A percentile compares a stretch with the other conserved stretches of the same genome.
Conservation (phyloP, 2,113 vertebrate species). For the Arvicanthis niloticus region DNA sequence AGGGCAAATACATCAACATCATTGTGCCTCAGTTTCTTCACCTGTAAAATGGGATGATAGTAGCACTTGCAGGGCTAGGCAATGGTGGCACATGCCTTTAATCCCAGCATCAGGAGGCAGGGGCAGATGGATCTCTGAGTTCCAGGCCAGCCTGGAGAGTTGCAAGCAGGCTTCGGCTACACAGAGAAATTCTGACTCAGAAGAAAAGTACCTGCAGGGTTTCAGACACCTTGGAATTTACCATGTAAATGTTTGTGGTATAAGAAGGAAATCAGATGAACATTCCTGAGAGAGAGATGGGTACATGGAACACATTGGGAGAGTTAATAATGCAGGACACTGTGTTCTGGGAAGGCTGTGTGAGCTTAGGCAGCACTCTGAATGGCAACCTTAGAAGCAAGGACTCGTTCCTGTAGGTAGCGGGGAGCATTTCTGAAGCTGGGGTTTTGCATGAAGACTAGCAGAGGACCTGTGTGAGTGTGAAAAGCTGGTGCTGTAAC, state of each 20-base stretch:
- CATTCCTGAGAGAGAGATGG: background rate
- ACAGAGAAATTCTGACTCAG: background rate
- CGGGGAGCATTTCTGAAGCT: constrained; percentile 17
- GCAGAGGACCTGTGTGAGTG: background rate
- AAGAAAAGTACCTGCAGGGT: background rate
- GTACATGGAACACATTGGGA: background rate
- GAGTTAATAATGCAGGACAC: background rate
- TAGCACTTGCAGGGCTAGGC: background rate
- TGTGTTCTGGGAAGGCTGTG: background rate
- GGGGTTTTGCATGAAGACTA: background rate
- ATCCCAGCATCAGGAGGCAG: background rate
- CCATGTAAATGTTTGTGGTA: background rate
- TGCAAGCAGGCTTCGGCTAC: background rate
- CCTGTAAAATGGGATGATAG: constrained; percentile 29
- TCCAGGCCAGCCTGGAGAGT: background rate
- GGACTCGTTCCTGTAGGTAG: background rate
- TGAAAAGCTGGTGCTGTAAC: background rate
- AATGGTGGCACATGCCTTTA: background rate
- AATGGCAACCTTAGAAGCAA: background rate
- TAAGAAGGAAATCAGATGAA: constrained; percentile 37
- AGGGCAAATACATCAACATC: background rate
- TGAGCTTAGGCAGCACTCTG: background rate
- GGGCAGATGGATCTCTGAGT: background rate
- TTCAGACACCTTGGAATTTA: constrained; percentile 29
- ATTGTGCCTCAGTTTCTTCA: constrained; percentile 7